Evolutionary conservation across 2,888 invertebrate species (phyloP).

Genomic region (Spilarctia lutea): DNA sequence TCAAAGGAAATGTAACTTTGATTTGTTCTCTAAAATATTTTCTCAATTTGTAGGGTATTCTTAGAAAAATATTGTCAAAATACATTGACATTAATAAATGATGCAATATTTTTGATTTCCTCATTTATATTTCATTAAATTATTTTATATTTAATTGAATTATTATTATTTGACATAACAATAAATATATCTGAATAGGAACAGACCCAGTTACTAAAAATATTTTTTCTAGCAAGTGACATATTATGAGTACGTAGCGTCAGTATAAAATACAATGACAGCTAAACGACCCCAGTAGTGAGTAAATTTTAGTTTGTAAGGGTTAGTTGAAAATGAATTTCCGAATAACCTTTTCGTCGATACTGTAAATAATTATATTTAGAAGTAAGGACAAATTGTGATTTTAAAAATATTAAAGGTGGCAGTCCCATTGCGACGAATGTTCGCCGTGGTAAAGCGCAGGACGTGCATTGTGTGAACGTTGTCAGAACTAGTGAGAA

Average conservation of each 20-base stretch:
- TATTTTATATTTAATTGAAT: background rate
- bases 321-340: background rate
- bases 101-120: background rate
- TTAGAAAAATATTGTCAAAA: background rate
- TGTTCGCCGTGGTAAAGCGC: background rate
- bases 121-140: background rate
- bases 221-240: background rate
- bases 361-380: constrained; percentile 9
- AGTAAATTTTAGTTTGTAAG: background rate
- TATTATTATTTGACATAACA: background rate
- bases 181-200: background rate
- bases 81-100: background rate
- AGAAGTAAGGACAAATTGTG: constrained; percentile 13
- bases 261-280: constrained; percentile 6
- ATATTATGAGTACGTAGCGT: background rate
- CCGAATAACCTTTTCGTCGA: background rate
- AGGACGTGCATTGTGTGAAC: background rate
- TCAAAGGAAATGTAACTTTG: background rate
- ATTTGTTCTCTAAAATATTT: background rate
- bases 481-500: background rate
- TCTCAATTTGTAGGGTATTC: background rate
- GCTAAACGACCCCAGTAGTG: background rate
- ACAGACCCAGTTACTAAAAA: too few relatives aligned
- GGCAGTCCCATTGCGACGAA: constrained; percentile 2
- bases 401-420: constrained; percentile 12